phyloP scores from a whole-genome alignment of 1,140 invertebrate species.

The Drosophila obscura region DNA sequence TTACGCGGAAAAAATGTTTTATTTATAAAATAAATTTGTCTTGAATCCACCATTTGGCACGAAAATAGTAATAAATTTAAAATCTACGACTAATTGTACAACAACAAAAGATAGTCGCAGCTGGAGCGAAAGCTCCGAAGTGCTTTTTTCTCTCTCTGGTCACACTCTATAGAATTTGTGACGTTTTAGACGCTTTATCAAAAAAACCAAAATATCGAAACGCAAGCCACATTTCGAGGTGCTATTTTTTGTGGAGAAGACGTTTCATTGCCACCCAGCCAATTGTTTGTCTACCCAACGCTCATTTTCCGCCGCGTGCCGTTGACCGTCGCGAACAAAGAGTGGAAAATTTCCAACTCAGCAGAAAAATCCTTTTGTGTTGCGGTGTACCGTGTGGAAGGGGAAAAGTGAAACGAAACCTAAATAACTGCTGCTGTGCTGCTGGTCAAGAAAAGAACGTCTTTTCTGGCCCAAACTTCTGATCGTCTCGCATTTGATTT shows the following conservation, averaged over 20 bases:
- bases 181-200: no score
- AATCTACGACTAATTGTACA: slow-evolving; percentile 2
- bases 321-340: slow-evolving; percentile 58
- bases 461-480: slow-evolving; percentile 47
- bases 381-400: not conserved
- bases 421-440: slow-evolving; percentile 1
- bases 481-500: slow-evolving; percentile 30
- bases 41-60: slow-evolving; percentile 8
- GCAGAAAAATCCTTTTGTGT: slow-evolving; percentile 32
- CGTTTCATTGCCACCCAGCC: slow-evolving; percentile 16
- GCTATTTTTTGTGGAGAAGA: no score
- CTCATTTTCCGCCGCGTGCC: slow-evolving; percentile 20
- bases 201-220: no score
- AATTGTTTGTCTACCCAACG: slow-evolving; percentile 54
- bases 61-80: no score
- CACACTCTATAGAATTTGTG: no score
- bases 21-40: slow-evolving; percentile 38
- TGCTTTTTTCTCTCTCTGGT: no score
- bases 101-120: slow-evolving; percentile 3
- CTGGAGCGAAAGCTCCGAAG: not conserved
- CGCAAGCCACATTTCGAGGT: no score
- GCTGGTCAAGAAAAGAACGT: slow-evolving; percentile 39
- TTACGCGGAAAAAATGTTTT: slow-evolving; percentile 1
- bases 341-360: slow-evolving; percentile 72
- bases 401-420: not conserved